phyloP scores from a whole-genome alignment of 2,113 vertebrate species.

The Sminthopsis crassicaudata region DNA sequence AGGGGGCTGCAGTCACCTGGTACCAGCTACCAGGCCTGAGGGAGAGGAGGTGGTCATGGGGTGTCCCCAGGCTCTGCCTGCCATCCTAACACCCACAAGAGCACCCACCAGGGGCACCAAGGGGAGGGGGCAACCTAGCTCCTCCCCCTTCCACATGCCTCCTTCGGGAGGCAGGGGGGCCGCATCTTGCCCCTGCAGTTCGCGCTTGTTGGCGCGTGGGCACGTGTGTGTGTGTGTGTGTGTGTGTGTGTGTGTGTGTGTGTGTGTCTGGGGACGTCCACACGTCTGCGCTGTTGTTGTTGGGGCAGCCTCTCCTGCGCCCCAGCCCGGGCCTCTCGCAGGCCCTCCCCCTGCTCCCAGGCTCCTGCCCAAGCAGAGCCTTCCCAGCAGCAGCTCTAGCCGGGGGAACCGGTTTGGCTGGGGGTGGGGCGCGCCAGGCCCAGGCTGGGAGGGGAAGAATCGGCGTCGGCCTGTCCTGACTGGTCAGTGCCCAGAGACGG shows the following conservation, averaged over 20 bases:
- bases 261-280: too few relatives aligned
- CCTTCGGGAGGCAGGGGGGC: too few relatives aligned
- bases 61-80: too few relatives aligned
- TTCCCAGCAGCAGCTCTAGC: not conserved
- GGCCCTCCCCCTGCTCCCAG: not conserved
- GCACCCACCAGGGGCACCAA: not conserved
- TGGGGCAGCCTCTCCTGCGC: not conserved
- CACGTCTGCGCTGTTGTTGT: not conserved
- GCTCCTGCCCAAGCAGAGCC: not conserved
- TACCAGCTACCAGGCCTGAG: not conserved
- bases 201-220: not conserved
- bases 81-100: not conserved
- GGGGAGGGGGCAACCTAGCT: too few relatives aligned
- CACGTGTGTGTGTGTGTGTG: not conserved
- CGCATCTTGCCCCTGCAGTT: not conserved
- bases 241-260: too few relatives aligned
- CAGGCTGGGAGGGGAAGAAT: not conserved
- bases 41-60: not conserved
- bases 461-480: slow-evolving; percentile 61
- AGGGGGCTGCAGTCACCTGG: not conserved
- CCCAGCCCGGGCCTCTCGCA: not conserved
- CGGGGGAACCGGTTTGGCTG: slow-evolving; percentile 66
- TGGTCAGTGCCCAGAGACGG: slow-evolving; percentile 26
- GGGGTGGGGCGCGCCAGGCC: slow-evolving; percentile 27
- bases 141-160: too few relatives aligned